These are phyloP conservation scores for Leptosomus discolor DNA, from an alignment of 2,113 vertebrate species.

Conservation along the genomic window DNA sequence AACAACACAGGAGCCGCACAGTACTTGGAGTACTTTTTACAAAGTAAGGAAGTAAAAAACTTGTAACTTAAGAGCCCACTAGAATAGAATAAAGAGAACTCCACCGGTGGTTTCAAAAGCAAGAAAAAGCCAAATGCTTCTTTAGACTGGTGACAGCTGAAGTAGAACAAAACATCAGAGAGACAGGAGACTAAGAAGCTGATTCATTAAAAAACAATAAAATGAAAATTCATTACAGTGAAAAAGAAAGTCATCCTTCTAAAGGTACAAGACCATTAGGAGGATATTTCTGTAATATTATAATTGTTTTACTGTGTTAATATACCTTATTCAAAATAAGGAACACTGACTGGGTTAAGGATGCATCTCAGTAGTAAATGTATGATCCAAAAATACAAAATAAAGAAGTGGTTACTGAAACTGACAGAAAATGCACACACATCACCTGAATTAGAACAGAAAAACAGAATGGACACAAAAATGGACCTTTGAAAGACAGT, in stretches of 20 bases:
- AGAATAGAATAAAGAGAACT: background rate
- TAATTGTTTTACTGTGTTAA: background rate
- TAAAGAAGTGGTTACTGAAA: background rate
- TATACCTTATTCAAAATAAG: background rate
- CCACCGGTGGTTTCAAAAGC: background rate
- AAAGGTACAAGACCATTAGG: background rate
- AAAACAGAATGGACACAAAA: background rate
- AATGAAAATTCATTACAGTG: background rate
- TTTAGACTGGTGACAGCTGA: background rate
- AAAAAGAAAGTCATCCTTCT: background rate
- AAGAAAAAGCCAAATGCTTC: background rate
- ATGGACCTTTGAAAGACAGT: background rate
- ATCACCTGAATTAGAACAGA: background rate
- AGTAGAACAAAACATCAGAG: background rate
- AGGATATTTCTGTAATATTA: background rate
- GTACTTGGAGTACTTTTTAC: background rate
- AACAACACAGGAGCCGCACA: background rate
- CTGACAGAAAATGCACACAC: background rate
- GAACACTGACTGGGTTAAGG: background rate
- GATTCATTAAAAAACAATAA: background rate
- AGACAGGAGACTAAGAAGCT: background rate
- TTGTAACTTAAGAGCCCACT: background rate
- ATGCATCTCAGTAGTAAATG: background rate
- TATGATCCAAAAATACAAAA: background rate
- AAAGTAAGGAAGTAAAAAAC: background rate